phyloP scores from a whole-genome alignment of 1,140 invertebrate species.

The Idris sp. region DNA sequence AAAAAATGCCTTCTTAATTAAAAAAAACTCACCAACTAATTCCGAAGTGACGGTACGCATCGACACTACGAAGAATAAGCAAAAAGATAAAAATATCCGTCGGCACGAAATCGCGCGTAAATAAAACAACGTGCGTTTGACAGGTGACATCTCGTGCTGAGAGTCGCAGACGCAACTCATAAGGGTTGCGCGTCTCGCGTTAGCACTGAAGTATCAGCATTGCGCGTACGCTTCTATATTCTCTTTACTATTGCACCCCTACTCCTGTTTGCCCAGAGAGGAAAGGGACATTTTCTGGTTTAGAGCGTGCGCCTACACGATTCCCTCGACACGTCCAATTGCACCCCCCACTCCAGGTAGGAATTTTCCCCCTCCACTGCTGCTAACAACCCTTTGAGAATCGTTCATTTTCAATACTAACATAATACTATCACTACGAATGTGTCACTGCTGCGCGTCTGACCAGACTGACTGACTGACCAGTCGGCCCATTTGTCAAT shows the following conservation, averaged over 20 bases:
- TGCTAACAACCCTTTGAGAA: too few relatives aligned
- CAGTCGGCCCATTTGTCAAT: constrained; percentile 44
- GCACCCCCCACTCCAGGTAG: constrained; percentile 15
- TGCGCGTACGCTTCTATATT: constrained; percentile 69
- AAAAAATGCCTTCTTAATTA: too few relatives aligned
- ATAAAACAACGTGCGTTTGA: constrained; percentile 29
- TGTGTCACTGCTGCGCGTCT: too few relatives aligned
- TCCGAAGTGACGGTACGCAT: constrained; percentile 54
- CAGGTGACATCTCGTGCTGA: constrained; percentile 41
- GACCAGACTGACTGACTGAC: constrained; percentile 29
- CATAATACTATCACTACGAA: too few relatives aligned
- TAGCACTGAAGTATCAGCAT: constrained; percentile 72
- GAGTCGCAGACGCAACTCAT: constrained; percentile 34
- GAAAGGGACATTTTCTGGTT: constrained; percentile 62
- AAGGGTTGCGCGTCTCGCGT: constrained; percentile 74
- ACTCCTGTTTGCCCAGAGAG: constrained; percentile 40
- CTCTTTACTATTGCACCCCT: constrained; percentile 63
- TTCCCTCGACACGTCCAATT: constrained; percentile 27
- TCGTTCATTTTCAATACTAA: too few relatives aligned
- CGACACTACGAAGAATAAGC: constrained; percentile 43
- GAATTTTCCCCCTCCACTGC: neutral
- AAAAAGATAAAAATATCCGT: constrained; percentile 54
- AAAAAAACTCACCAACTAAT: constrained; percentile 60
- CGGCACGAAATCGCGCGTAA: constrained; percentile 55
- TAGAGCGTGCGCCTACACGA: constrained; percentile 60